Evolutionary conservation across 2,888 invertebrate genomes (phyloP).

Genomic region (Callyntrura guangdongensis): DNA sequence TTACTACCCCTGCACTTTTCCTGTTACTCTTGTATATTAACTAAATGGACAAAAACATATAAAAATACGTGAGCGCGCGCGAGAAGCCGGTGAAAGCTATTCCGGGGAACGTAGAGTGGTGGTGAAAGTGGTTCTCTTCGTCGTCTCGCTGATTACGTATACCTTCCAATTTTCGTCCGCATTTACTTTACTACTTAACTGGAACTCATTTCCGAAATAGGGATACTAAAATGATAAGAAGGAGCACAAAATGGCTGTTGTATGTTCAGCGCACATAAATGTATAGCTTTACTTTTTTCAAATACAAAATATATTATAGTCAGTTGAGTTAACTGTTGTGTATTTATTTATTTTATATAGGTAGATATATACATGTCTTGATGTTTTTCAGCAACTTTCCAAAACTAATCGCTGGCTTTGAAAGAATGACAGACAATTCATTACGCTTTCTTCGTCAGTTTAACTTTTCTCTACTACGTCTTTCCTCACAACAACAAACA

Average conservation of each 20-base stretch:
- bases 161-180: constrained; percentile 72
- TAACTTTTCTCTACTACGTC: constrained; percentile 17
- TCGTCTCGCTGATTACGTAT: constrained; percentile 70
- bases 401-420: constrained; percentile 68
- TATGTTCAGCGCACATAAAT: neutral
- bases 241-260: constrained; percentile 4
- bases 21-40: constrained; percentile 13
- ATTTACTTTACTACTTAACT: constrained; percentile 69
- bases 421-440: constrained; percentile 76
- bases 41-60: constrained; percentile 30
- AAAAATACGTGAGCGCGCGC: constrained; percentile 34
- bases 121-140: constrained; percentile 59
- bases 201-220: constrained; percentile 72
- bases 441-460: constrained; percentile 54
- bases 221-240: constrained; percentile 66
- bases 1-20: neutral
- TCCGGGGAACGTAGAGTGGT: constrained; percentile 24
- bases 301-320: too few relatives aligned
- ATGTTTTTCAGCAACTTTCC: constrained; percentile 63
- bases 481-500: constrained; percentile 34
- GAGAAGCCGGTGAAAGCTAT: constrained; percentile 61
- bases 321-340: too few relatives aligned
- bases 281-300: neutral
- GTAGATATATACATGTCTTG: neutral
- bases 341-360: neutral